These are phyloP conservation scores for Sarcoramphus papa DNA, from an alignment of 2,797 vertebrate genomes.

Conservation along the genomic window DNA sequence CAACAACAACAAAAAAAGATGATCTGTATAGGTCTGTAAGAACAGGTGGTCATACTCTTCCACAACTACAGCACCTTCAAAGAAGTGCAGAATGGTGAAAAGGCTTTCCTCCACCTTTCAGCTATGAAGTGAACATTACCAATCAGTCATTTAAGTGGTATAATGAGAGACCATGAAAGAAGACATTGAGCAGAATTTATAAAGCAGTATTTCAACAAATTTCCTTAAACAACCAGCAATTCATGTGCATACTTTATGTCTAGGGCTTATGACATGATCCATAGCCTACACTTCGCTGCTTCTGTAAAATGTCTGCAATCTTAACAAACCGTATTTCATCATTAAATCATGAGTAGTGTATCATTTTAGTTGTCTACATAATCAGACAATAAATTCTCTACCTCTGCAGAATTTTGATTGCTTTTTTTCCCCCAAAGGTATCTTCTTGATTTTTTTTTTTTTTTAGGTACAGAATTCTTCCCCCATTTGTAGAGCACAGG, in stretches of 20 bases:
- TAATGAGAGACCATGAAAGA: background rate
- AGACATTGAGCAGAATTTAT: background rate
- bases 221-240: background rate
- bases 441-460: background rate
- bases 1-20: background rate
- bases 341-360: background rate
- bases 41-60: background rate
- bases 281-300: background rate
- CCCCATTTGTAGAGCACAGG: background rate
- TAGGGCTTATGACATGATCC: background rate
- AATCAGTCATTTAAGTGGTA: background rate
- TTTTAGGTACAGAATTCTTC: background rate
- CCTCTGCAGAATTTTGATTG: background rate
- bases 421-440: background rate
- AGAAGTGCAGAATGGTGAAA: background rate
- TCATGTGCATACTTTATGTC: background rate
- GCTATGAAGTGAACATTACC: background rate
- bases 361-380: background rate
- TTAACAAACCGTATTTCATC: background rate
- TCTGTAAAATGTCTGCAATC: background rate
- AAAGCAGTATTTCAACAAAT: background rate
- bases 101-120: background rate
- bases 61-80: background rate
- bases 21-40: background rate
- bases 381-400: background rate